These are phyloP conservation scores for Tenrec ecaudatus DNA, from an alignment of 2,113 vertebrate genomes.

Conservation along the genomic window DNA sequence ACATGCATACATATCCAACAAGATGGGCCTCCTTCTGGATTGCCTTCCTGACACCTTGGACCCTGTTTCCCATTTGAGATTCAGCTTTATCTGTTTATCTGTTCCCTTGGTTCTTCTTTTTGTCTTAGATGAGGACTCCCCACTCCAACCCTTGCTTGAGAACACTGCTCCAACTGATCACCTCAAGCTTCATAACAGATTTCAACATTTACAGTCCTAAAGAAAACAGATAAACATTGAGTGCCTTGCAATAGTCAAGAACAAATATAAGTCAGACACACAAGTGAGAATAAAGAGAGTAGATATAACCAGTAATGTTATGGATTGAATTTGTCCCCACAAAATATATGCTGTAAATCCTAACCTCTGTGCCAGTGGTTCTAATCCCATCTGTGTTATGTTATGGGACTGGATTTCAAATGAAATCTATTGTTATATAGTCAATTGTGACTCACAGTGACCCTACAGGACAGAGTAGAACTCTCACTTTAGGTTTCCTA, in stretches of 20 bases:
- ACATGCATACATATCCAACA: background rate
- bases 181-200: background rate
- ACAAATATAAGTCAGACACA: slow-evolving; percentile 12
- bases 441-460: too few relatives aligned
- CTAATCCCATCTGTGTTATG: background rate
- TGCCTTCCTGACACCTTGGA: background rate
- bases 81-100: slow-evolving; percentile 41
- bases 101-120: slow-evolving; percentile 32
- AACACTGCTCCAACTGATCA: background rate
- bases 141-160: background rate
- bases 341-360: background rate
- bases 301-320: background rate
- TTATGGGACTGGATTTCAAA: background rate
- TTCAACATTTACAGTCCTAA: slow-evolving; percentile 35
- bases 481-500: too few relatives aligned
- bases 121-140: background rate
- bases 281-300: background rate
- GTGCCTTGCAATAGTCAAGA: background rate
- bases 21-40: background rate
- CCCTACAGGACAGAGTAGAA: too few relatives aligned
- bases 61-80: background rate
- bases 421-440: background rate
- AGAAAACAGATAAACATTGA: background rate
- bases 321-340: background rate
- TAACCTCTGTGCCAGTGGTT: background rate